Conservation (phyloP, 2,888 invertebrate species). For the Platycheirus rosarum region DNA sequence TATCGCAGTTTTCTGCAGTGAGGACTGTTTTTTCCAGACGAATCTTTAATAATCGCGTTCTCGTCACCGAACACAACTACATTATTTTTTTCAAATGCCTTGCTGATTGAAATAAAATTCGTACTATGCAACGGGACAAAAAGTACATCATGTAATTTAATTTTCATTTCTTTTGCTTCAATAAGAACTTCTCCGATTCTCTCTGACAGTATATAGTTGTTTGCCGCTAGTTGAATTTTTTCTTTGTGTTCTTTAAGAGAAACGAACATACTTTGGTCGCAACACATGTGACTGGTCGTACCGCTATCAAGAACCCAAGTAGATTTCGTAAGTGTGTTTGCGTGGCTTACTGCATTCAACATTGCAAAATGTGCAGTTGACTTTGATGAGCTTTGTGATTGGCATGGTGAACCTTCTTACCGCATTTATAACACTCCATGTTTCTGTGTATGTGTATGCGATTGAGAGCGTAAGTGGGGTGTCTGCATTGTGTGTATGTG, state of each 20-base stretch:
- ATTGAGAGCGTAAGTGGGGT: not conserved
- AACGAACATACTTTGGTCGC: not conserved
- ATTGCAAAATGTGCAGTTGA: slow-evolving; percentile 20
- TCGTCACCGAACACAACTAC: slow-evolving; percentile 15
- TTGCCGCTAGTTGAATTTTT: slow-evolving; percentile 23
- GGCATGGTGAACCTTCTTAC: slow-evolving; percentile 18
- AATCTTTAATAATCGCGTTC: slow-evolving; percentile 20
- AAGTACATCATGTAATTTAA: slow-evolving; percentile 15
- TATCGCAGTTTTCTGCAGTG: slow-evolving; percentile 3
- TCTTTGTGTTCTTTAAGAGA: not conserved
- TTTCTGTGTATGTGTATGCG: slow-evolving; percentile 13
- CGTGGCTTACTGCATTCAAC: slow-evolving; percentile 5
- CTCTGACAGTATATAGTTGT: slow-evolving; percentile 25
- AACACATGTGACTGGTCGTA: not conserved
- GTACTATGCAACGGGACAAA: slow-evolving; percentile 25
- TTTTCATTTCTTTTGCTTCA: slow-evolving; percentile 10
- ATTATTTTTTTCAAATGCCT: slow-evolving; percentile 13
- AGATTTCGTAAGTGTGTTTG: slow-evolving; percentile 13
- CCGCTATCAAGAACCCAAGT: not conserved
- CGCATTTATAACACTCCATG: slow-evolving; percentile 10
- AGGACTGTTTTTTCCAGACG: not conserved
- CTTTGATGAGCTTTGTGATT: slow-evolving; percentile 1
- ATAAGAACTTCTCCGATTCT: slow-evolving; percentile 22
- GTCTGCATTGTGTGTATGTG: slow-evolving; percentile 2
- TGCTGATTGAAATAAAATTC: slow-evolving; percentile 38